phyloP scores from a whole-genome alignment of 2,113 vertebrate genomes.

The Mormyrus lacerda region DNA sequence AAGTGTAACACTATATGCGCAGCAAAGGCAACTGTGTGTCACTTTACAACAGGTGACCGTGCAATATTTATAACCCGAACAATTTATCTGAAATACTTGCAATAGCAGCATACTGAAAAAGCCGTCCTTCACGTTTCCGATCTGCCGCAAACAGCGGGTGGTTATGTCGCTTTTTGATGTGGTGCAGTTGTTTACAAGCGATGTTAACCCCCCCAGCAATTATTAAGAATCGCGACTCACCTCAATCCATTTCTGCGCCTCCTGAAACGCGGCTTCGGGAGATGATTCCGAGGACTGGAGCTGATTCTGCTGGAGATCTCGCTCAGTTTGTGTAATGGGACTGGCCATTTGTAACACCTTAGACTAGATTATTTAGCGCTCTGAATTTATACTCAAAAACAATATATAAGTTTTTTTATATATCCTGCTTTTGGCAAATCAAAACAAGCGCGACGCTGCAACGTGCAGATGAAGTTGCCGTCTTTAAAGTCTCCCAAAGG shows the following conservation, averaged over 20 bases:
- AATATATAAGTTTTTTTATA: not conserved
- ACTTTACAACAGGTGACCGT: slow-evolving; percentile 29
- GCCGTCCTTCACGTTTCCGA: not conserved
- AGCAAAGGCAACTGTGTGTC: slow-evolving; percentile 22
- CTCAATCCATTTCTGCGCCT: slow-evolving; percentile 92
- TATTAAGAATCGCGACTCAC: slow-evolving; percentile 51
- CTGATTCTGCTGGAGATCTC: slow-evolving; percentile 35
- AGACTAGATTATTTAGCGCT: not conserved
- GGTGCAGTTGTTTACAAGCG: not conserved
- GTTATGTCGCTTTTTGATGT: not conserved
- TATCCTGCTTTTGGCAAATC: not conserved
- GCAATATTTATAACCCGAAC: slow-evolving; percentile 15
- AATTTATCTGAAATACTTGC: not conserved
- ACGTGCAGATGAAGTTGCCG: not conserved
- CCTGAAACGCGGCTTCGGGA: slow-evolving; percentile 73
- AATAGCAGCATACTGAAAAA: not conserved
- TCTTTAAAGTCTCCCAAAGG: not conserved
- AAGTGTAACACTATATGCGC: slow-evolving; percentile 34
- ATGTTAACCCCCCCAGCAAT: not conserved
- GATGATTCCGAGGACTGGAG: slow-evolving; percentile 50
- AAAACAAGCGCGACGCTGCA: not conserved
- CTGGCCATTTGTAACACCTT: slow-evolving; percentile 68
- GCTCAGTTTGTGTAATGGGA: slow-evolving; percentile 51
- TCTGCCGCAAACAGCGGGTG: not conserved
- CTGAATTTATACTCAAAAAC: not conserved